Conservation (phyloP, 2,888 invertebrate genomes). For the Tanytarsus gracilentus region DNA sequence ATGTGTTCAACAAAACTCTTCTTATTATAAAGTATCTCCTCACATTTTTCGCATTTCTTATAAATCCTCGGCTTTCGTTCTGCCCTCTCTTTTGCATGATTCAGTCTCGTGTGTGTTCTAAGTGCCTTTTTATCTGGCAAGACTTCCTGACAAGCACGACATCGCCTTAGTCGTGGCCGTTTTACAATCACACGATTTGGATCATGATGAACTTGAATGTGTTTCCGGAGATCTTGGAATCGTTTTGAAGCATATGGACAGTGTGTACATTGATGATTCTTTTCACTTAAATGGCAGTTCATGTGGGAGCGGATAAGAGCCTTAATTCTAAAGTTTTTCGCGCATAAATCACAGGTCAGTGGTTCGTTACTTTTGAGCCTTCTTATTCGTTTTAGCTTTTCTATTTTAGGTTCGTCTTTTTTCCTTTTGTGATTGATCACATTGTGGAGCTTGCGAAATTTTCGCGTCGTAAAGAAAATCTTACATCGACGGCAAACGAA, state of each 20-base stretch:
- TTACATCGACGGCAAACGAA: conserved; percentile 8
- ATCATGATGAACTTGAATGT: conserved; percentile 3
- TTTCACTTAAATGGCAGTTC: background rate
- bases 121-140: background rate
- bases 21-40: background rate
- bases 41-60: conserved; percentile 14
- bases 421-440: conserved; percentile 1
- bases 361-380: background rate
- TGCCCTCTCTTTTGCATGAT: background rate
- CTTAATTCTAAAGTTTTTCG: conserved; percentile 2
- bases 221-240: conserved; percentile 6
- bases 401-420: background rate
- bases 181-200: conserved; percentile 1
- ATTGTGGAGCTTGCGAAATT: conserved; percentile 20
- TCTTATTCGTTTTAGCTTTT: background rate
- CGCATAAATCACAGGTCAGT: conserved; percentile 16
- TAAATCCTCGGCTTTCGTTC: background rate
- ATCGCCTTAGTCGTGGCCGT: background rate
- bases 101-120: conserved; percentile 1
- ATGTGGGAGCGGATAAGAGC: conserved; percentile 7
- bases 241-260: conserved; percentile 20
- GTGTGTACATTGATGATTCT: background rate
- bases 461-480: conserved; percentile 4
- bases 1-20: conserved; percentile 2
- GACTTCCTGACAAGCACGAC: conserved; percentile 1